Evolutionary conservation across 2,797 vertebrate genomes (phyloP).

Genomic region (Oreonectes daqikongensis): DNA sequence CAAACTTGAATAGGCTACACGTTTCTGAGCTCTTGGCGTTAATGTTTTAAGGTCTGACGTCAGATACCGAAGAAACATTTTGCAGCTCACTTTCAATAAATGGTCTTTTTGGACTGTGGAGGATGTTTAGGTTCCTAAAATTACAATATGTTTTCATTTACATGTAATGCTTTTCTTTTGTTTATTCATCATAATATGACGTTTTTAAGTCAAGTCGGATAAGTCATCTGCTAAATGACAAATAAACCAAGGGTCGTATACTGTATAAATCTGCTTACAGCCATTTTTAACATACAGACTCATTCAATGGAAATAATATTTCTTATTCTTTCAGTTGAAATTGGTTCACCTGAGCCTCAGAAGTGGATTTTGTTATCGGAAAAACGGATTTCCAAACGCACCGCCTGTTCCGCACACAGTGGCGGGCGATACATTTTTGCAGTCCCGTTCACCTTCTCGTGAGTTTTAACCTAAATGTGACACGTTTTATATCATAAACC

Average conservation of each 20-base stretch:
- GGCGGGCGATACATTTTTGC: slow-evolving; percentile 51
- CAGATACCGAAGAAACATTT: not conserved
- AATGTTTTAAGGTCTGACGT: not conserved
- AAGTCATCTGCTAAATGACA: not conserved
- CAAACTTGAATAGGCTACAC: not conserved
- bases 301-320: slow-evolving; percentile 17
- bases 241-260: not conserved
- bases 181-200: not conserved
- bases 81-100: not conserved
- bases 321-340: not conserved
- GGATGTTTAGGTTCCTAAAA: not conserved
- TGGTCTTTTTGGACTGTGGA: not conserved
- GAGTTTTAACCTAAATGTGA: slow-evolving; percentile 57
- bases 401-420: not conserved
- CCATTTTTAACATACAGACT: not conserved
- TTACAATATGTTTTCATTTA: not conserved
- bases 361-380: slow-evolving; percentile 30
- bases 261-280: not conserved
- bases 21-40: not conserved
- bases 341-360: slow-evolving; percentile 12
- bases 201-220: not conserved
- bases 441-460: slow-evolving; percentile 56
- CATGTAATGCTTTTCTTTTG: not conserved
- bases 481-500: slow-evolving; percentile 56
- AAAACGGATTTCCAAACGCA: slow-evolving; percentile 28